Evolutionary conservation across 2,797 vertebrate species (phyloP).

Genomic region (Onychomys torridus): DNA sequence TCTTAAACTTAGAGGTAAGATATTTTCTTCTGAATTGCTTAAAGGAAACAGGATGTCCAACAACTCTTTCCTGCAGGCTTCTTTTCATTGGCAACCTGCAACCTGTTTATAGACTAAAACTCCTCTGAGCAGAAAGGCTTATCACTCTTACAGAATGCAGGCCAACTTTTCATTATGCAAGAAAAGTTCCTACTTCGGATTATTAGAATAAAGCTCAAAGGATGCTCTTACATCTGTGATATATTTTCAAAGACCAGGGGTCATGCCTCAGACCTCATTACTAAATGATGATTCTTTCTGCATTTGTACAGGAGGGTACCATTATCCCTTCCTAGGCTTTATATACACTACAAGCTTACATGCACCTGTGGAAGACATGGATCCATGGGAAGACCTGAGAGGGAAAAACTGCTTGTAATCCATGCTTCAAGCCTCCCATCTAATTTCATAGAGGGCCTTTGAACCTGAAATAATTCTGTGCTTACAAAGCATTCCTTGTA

Average conservation of each 20-base stretch:
- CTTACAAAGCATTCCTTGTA: conserved; percentile 49
- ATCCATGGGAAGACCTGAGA: neutral
- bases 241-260: neutral
- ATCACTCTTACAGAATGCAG: neutral
- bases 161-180: neutral
- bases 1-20: neutral
- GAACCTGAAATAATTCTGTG: conserved; percentile 14
- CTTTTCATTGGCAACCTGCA: neutral
- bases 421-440: conserved; percentile 30
- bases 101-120: conserved; percentile 16
- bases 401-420: neutral
- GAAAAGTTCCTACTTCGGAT: neutral
- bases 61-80: neutral
- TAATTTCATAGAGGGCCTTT: conserved; percentile 49
- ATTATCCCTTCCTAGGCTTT: neutral
- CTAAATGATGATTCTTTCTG: neutral
- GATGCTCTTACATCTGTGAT: neutral
- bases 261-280: neutral
- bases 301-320: neutral
- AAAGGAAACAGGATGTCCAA: neutral
- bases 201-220: conserved; percentile 20
- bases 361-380: neutral
- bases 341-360: neutral
- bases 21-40: conserved; percentile 18
- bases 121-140: neutral